Base-by-base conservation (phyloP, 2,888 invertebrate species). In the Elysia crispata region DNA sequence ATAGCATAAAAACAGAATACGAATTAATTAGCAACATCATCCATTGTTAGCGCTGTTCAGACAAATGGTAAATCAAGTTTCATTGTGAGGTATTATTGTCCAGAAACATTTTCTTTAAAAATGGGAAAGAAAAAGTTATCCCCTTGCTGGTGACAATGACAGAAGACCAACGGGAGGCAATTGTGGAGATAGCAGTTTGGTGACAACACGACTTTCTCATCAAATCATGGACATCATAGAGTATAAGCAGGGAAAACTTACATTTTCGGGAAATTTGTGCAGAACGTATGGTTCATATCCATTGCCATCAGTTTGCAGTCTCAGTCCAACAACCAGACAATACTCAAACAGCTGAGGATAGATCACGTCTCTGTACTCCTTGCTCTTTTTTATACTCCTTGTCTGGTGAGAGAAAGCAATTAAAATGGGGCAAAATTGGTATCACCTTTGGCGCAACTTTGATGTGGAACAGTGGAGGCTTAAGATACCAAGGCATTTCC, bases 271-370 rank as follows among this genome's bases (percentile, higher is more conserved):
- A 81, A 91, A 91, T 82, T 89, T 89, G 86, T 89, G 88, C n/a
- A 88, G 86, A 64, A 91, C 84, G 78, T 86, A 85, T 0, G 91
- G 89, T 69, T 86, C 86, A 67, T 88, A 89, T 8, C 81, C 83
- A 11, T 80, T 81, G 1, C 77, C 67, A 0, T 86, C 89, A 1
- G 83, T 81, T n/a, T 84, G 81, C 0, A 83, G 83, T 20, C 87
- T 80, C 11, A 91, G 86, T n/a, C 89, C 87, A 0, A 91, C 90
- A 31, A 91, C 86, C 74, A 91, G 83, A 13, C 89, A 89, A 79
- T 90, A 91, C 76, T 91, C 90, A 85, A 91, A 91, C 78, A 91
- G 84, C 83, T 90, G 90, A 0, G 89, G 88, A 79, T 90, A 90
- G 50, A 87, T 85, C 70, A 83, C 87, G n/a, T 77, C 80, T 69